These are phyloP conservation scores for Pterobdella sp. DNA, from an alignment of 2,888 invertebrate genomes.

Conservation along the genomic window DNA sequence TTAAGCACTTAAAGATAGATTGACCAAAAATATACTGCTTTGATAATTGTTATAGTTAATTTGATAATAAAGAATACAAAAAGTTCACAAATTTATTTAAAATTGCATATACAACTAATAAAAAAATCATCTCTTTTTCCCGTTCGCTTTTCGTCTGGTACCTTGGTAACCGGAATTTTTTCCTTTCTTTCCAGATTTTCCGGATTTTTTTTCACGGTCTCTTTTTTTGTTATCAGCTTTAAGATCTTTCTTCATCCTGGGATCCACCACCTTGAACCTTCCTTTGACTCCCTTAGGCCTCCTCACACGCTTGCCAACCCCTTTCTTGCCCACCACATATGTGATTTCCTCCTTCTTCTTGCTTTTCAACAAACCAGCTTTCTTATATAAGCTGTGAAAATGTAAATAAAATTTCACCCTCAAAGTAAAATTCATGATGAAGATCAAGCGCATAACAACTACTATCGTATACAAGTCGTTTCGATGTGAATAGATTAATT, in stretches of 20 bases:
- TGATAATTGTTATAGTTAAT: background rate
- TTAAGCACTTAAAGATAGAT: background rate
- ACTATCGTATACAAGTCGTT: too few relatives aligned
- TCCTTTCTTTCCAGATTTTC: slow-evolving; percentile 23
- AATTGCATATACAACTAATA: background rate
- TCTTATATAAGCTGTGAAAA: slow-evolving; percentile 73
- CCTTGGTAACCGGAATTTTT: slow-evolving; percentile 8
- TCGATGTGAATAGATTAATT: too few relatives aligned
- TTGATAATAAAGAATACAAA: background rate
- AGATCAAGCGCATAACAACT: too few relatives aligned
- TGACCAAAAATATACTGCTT: background rate
- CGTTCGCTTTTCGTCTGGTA: background rate
- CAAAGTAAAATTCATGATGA: too few relatives aligned
- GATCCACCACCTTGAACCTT: slow-evolving; percentile 86
- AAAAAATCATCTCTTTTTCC: background rate
- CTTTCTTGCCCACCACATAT: slow-evolving; percentile 86
- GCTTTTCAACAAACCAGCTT: slow-evolving; percentile 60
- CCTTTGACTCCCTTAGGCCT: slow-evolving; percentile 84
- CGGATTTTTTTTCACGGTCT: slow-evolving; percentile 25
- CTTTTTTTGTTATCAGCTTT: slow-evolving; percentile 40
- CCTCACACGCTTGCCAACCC: slow-evolving; percentile 62
- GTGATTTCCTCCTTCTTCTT: slow-evolving; percentile 78
- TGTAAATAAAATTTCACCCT: too few relatives aligned
- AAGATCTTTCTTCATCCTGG: slow-evolving; percentile 84
- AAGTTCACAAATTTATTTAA: background rate